Conservation (phyloP, 2,888 invertebrate genomes). For the Sesamia inferens region DNA sequence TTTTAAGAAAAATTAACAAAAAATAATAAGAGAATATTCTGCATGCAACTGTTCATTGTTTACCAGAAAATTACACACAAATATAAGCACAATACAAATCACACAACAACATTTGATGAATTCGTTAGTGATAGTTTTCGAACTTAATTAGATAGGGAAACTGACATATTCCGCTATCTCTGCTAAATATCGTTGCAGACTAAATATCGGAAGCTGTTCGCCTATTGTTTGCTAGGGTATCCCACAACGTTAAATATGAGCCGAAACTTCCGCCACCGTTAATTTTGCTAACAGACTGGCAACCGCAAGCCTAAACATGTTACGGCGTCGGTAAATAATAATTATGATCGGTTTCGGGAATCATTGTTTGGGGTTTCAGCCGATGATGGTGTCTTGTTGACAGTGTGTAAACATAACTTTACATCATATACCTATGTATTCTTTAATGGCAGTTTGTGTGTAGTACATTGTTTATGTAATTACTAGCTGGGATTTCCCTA, state of each 20-base stretch:
- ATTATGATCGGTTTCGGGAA: slow-evolving; percentile 34
- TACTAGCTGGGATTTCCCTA: no score
- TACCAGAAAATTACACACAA: neutral
- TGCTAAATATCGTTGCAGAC: slow-evolving; percentile 13
- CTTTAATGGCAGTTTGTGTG: neutral
- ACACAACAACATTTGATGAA: slow-evolving; percentile 5
- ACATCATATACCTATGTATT: neutral
- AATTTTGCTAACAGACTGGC: slow-evolving; percentile 53
- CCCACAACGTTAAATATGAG: slow-evolving; percentile 59
- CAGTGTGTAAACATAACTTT: neutral
- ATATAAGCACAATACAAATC: neutral
- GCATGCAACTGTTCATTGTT: neutral
- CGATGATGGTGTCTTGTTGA: slow-evolving; percentile 13
- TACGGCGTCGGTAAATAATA: slow-evolving; percentile 48
- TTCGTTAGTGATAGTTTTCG: slow-evolving; percentile 30
- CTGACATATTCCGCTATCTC: slow-evolving; percentile 40
- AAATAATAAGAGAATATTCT: neutral
- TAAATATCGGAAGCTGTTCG: slow-evolving; percentile 43
- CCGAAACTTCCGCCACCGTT: slow-evolving; percentile 52
- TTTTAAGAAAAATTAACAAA: slow-evolving; percentile 5
- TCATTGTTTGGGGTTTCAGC: slow-evolving; percentile 35
- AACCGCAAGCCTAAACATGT: slow-evolving; percentile 53
- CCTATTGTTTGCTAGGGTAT: slow-evolving; percentile 52
- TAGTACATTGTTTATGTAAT: neutral
- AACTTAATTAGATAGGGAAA: slow-evolving; percentile 40